Base-by-base conservation (phyloP, 2,888 invertebrate species). In the Bembecia ichneumoniformis region DNA sequence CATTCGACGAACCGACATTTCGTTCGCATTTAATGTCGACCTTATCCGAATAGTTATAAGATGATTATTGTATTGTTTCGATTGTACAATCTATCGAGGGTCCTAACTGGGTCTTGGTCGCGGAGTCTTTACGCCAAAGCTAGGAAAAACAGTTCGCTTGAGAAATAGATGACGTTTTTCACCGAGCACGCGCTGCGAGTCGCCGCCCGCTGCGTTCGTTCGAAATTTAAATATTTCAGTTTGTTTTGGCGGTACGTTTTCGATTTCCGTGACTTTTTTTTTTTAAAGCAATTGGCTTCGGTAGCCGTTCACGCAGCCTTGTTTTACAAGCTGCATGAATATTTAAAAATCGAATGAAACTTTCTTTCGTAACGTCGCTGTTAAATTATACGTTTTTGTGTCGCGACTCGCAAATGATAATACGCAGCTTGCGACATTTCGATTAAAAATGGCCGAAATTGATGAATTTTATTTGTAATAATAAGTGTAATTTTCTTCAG, bases 51-150 rank as follows among this genome's bases (percentile, higher is more conserved):
- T 46, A 36, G 47, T 3, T 17, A 53, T 68, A 80, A 62, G 68
- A 60, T 63, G 47, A 60, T 57, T 65, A 15, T 66, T 73, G 40
- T 59, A 46, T 59, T 60, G 60, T 48, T 0, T 16, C 20, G 10
- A 10, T 15, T 48, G 35, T 11, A 20, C 28, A 17, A 17, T 15
- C 55, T 58, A 50, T 57, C 56, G 44, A 53, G 54, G 58, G 53
- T 58, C 52, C 50, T 58, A 82, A 71, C 58, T 79, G 74, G 79
- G 82, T 84, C 81, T 81, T 71, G 82, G 81, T 66, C 80, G 70
- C 60, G 59, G 60, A 66, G 69, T 73, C 71, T 77, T 74, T 76
- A 71, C 65, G 64, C 60, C 63, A 62, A 69, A 70, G 69, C 64
- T 65, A 59, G 65, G 74, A 74, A 79, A 81, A 72, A 70, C 66